Evolutionary conservation across 2,113 vertebrate species (phyloP).

Genomic region (Xenopus laevis): DNA sequence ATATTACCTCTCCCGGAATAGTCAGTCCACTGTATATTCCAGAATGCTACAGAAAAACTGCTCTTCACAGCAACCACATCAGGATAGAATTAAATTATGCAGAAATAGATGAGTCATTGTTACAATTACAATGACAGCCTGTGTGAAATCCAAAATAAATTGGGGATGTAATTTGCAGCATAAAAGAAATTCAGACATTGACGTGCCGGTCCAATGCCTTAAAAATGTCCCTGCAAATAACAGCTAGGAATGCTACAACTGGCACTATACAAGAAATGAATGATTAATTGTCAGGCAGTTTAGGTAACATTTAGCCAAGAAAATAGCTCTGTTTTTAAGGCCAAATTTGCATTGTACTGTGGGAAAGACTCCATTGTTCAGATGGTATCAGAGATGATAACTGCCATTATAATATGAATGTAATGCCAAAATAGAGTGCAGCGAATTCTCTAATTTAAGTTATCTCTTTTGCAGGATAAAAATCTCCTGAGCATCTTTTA

Average conservation of each 20-base stretch:
- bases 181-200: conserved; percentile 59
- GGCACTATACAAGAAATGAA: conserved; percentile 56
- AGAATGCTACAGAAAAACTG: conserved; percentile 38
- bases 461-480: conserved; percentile 6
- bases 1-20: conserved; percentile 26
- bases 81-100: conserved; percentile 50
- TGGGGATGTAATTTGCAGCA: conserved; percentile 61
- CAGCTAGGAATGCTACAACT: conserved; percentile 56
- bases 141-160: conserved; percentile 58
- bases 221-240: conserved; percentile 66
- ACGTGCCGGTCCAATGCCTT: conserved; percentile 58
- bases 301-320: conserved; percentile 66
- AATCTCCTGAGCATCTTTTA: background rate
- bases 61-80: conserved; percentile 44
- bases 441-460: conserved; percentile 47
- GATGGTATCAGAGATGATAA: conserved; percentile 59
- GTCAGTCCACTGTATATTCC: conserved; percentile 40
- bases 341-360: conserved; percentile 58
- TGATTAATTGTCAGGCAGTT: conserved; percentile 66
- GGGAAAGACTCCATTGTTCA: conserved; percentile 64
- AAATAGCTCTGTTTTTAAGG: conserved; percentile 68
- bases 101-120: conserved; percentile 52
- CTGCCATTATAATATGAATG: conserved; percentile 61
- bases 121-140: conserved; percentile 52
- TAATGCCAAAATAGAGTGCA: conserved; percentile 56